phyloP scores from a whole-genome alignment of 2,113 vertebrate species.

The Balaenoptera acutorostrata region DNA sequence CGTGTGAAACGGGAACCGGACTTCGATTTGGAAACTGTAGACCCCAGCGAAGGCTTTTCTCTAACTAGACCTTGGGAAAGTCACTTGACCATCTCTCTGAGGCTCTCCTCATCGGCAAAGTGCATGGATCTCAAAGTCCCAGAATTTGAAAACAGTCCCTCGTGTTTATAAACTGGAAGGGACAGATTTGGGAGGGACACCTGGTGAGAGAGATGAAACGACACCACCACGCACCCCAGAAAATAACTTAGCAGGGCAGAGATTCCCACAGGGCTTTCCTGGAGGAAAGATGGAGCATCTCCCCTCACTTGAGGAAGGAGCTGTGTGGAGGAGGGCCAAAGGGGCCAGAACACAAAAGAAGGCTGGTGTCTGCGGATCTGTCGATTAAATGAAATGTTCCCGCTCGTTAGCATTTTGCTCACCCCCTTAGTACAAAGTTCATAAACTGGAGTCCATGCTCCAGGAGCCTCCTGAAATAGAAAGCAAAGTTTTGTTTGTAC shows the following conservation, averaged over 20 bases:
- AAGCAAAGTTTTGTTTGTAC: not conserved
- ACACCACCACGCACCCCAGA: not conserved
- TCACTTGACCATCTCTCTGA: not conserved
- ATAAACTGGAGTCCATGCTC: not conserved
- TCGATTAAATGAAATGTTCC: too few species aligned
- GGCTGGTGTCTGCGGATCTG: rapidly evolving
- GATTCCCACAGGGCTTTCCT: not conserved
- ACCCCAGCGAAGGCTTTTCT: not conserved
- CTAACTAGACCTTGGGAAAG: not conserved
- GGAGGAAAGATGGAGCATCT: not conserved
- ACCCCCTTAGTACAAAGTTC: not conserved
- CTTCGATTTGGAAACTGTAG: not conserved
- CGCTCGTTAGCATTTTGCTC: not conserved
- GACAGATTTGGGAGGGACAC: not conserved
- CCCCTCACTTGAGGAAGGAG: not conserved
- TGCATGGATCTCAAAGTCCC: not conserved
- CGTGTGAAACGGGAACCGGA: not conserved
- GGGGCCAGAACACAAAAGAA: not conserved
- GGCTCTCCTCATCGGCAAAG: not conserved
- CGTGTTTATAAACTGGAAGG: not conserved
- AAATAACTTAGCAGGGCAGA: not conserved
- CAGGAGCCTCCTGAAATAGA: not conserved
- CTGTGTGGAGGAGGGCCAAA: rapidly evolving
- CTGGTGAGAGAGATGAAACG: not conserved
- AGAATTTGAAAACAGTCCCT: not conserved